A percentile compares a stretch with the other conserved stretches of the same genome.
Evolutionary conservation across 2,888 invertebrate species (phyloP).

Genomic region (Oligia fasciuncula): DNA sequence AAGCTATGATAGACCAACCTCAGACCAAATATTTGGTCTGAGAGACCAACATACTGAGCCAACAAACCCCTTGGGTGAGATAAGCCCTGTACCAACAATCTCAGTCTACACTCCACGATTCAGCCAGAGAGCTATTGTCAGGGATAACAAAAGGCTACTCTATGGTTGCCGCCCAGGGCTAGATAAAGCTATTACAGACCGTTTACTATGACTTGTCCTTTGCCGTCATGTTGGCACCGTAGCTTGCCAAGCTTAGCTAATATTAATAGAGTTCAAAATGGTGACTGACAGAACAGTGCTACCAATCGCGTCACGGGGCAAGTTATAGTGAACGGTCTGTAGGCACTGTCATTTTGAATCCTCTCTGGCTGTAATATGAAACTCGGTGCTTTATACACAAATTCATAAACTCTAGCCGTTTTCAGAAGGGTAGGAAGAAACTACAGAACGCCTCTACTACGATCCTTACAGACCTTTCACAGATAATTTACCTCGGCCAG

Average conservation of each 20-base stretch:
- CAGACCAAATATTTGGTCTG: too few relatives aligned
- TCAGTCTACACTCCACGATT: slow-evolving; percentile 24
- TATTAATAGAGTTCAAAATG: too few relatives aligned
- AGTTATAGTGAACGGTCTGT: too few relatives aligned
- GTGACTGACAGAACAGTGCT: too few relatives aligned
- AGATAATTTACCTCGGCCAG: too few relatives aligned
- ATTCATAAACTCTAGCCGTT: too few relatives aligned
- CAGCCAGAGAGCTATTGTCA: slow-evolving; percentile 32
- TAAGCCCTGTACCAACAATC: slow-evolving; percentile 31
- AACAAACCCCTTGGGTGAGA: not conserved
- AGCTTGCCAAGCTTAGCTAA: too few relatives aligned
- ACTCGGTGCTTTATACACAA: not conserved
- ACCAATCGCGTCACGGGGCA: too few relatives aligned
- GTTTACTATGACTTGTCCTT: too few relatives aligned
- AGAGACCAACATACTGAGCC: not conserved
- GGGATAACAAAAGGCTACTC: slow-evolving; percentile 34
- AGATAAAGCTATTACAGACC: not conserved
- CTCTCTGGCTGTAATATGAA: not conserved
- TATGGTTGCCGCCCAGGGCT: not conserved
- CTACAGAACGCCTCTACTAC: not conserved
- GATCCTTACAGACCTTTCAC: not conserved
- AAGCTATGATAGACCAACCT: slow-evolving; percentile 6
- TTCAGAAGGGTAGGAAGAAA: not conserved
- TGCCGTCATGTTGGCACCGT: too few relatives aligned
- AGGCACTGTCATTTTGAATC: not conserved